Evolutionary conservation across 2,888 invertebrate genomes (phyloP), one percentile per base, ranked within the genome.

Genomic region (Biston stratarius): DNA sequence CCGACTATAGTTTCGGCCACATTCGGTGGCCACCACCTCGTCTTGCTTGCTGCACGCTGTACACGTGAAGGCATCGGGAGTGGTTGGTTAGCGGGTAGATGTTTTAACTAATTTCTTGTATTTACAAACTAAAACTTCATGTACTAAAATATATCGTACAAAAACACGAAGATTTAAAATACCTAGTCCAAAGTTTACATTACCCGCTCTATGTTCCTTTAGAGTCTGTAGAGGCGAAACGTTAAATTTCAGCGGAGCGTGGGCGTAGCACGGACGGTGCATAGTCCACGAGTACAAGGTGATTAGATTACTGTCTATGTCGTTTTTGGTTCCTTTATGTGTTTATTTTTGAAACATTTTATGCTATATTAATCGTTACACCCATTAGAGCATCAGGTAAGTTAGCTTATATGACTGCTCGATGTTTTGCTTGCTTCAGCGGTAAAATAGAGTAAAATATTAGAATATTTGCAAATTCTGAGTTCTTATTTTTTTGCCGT

Each of bases 231-330:
- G 78, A 81, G 77, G 82, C 80, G 84, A 82, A 86, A 89, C 87
- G 84, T 89, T 88, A 89, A 87, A 89, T 90, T 88, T 86, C 84
- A 84, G 74, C 85, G 83, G 70, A 83, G 83, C 87, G 84, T 83
- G 78, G 76, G 81, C 83, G 84, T 83, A 77, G 85, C 84, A 77
- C 73, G 78, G 77, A 71, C 75, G 74, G 74, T 74, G 75, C 74
- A 72, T 83, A 49, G 38, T 40, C 84, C 84, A 77, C 74, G 78
- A 77, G 74, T 73, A 74, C 67, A 71, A 69, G 76, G 77, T 82
- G 81, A 88, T 86, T 87, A 84, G 81, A 87, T 87, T 86, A 84
- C 74, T 72, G 70, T 77, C 70, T 79, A 76, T 82, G 80, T 75
- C 62, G 65, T 62, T 68, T 69, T 71, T 69, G 45, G 69, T 70